Conservation (phyloP, 2,888 invertebrate species). For the Matsumyia berberina region DNA sequence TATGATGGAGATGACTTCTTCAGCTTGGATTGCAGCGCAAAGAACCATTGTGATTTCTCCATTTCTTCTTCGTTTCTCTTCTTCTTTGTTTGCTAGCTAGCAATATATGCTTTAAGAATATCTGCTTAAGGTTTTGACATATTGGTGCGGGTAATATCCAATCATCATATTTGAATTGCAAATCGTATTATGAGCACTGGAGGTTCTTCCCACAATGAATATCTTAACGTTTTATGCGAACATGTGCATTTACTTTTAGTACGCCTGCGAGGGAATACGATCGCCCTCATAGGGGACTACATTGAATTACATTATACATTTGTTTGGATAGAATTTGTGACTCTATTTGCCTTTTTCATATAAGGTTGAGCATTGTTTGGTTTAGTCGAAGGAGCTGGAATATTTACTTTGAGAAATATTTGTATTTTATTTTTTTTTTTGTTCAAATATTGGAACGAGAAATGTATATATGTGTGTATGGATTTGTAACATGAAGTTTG, state of each 20-base stretch:
- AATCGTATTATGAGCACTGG: conserved; percentile 59
- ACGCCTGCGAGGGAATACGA: conserved; percentile 57
- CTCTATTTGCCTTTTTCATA: conserved; percentile 34
- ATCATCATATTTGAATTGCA: conserved; percentile 76
- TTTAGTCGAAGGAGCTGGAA: conserved; percentile 1
- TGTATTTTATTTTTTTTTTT: background rate
- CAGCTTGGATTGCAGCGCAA: conserved; percentile 19
- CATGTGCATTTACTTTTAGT: conserved; percentile 26
- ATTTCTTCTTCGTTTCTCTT: conserved; percentile 47
- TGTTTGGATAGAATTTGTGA: conserved; percentile 53
- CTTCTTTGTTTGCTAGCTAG: conserved; percentile 39
- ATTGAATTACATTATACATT: conserved; percentile 61
- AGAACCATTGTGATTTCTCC: conserved; percentile 38
- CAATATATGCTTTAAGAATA: conserved; percentile 27
- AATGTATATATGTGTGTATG: too few species aligned
- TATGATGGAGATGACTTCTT: conserved; percentile 65
- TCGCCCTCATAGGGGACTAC: conserved; percentile 57
- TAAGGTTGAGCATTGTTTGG: conserved; percentile 10
- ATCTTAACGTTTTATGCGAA: conserved; percentile 12
- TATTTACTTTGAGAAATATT: conserved; percentile 15
- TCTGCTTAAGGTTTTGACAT: conserved; percentile 74
- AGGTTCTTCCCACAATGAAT: conserved; percentile 65
- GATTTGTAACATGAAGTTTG: too few species aligned
- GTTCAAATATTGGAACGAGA: too few species aligned
- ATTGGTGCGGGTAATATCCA: conserved; percentile 74